Evolutionary conservation across 2,113 vertebrate species (phyloP), one percentile per base, ranked within the genome.

Genomic region (Casuarius casuarius): DNA sequence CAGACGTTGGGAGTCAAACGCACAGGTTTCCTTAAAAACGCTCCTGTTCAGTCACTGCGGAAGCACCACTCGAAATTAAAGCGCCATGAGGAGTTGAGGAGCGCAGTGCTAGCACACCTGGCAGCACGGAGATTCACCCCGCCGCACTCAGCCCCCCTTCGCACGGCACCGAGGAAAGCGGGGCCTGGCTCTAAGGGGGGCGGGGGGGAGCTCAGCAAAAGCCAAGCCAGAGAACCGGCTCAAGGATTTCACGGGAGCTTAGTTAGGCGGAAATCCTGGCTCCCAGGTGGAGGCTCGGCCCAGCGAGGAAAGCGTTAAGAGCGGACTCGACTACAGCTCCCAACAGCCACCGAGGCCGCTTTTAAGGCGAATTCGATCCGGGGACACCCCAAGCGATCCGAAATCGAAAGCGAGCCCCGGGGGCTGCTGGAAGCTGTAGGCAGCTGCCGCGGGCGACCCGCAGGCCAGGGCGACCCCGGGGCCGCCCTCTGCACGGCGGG

Each of bases 351-450:
- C 5, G 66, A 92, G 81, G 67, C 23, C 42, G 66, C 74, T 65
- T 71, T 73, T 29, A 67, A 62, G 38, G 48, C 28, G 48, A 84
- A 26, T 20, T 66, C 76, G 82, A 77, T 74, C 87, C 71, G 28
- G 80, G 81, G 89, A 54, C 84, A 76, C 16, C 18, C 59, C 40
- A 46, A 94, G 62, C 51, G 63, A 63, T 38, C 49, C 59, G 84
- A 94, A 95, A 90, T 88, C 42, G 95, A 90, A 95, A 89, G 84
- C 54, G 22, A 94, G 75, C 81, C 96, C 84, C 81, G 7, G 91
- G 91, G 92, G 54, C n/a, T 92, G 67, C 59, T 90, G 97, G 97
- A 96, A 95, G 78, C 51, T 97, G 95, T 95, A 97, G 95, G 95
- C 92, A 40, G 38, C 31, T 88, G 48, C 75, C 48, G 11, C 18